These are phyloP conservation scores for Zosterops borbonicus DNA, from an alignment of 2,113 vertebrate species.

Conservation along the genomic window DNA sequence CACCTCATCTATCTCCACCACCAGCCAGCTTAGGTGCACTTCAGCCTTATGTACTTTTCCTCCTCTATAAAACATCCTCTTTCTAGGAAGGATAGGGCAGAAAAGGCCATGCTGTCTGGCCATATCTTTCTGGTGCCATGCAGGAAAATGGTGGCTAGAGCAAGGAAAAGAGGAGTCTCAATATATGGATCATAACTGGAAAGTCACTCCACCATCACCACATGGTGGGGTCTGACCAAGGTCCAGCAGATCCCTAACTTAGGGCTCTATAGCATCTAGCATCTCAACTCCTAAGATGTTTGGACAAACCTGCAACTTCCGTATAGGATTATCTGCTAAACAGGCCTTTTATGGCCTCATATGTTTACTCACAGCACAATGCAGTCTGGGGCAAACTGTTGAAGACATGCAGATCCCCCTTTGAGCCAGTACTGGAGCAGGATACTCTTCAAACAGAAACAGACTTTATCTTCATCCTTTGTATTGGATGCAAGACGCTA, in stretches of 20 bases:
- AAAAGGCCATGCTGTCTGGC: not conserved
- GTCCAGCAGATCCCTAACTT: not conserved
- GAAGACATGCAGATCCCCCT: not conserved
- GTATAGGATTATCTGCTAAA: not conserved
- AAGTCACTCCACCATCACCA: not conserved
- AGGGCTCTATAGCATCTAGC: not conserved
- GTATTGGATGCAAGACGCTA: not conserved
- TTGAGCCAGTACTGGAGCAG: not conserved
- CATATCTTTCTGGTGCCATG: not conserved
- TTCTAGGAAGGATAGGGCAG: not conserved
- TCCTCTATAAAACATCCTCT: not conserved
- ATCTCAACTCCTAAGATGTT: not conserved
- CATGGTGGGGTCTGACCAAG: not conserved
- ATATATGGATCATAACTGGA: fast-evolving
- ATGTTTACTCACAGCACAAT: not conserved
- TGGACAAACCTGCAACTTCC: not conserved
- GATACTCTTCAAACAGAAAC: not conserved
- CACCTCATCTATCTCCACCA: not conserved
- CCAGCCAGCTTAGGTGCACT: not conserved
- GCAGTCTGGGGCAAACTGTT: not conserved
- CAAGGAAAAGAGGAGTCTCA: not conserved
- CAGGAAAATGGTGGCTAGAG: not conserved
- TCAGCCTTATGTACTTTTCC: not conserved
- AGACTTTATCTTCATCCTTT: not conserved
- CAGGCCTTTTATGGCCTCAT: not conserved